Conservation (phyloP, 2,113 vertebrate species). For the Phasianus colchicus region DNA sequence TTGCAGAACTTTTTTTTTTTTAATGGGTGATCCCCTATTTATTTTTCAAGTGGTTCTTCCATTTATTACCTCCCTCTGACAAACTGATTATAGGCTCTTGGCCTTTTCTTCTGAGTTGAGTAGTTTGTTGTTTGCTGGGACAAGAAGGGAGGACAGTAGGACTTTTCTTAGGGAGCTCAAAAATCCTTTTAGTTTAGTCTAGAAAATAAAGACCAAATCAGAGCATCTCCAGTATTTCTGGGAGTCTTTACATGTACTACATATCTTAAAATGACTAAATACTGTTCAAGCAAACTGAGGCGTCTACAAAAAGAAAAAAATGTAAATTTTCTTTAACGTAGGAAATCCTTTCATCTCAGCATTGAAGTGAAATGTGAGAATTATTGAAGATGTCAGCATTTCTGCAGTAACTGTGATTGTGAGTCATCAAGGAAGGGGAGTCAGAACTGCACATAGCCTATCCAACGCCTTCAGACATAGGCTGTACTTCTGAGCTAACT, state of each 20-base stretch:
- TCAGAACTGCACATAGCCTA: background rate
- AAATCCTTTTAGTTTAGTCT: background rate
- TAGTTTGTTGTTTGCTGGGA: background rate
- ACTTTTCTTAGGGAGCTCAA: background rate
- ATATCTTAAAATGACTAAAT: background rate
- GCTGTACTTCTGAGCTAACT: background rate
- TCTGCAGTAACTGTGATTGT: background rate
- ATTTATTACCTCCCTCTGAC: background rate
- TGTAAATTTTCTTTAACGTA: background rate
- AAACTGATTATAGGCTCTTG: background rate
- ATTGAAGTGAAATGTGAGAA: background rate
- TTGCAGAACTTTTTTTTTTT: background rate
- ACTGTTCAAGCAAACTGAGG: background rate
- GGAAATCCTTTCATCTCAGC: background rate
- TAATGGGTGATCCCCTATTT: background rate
- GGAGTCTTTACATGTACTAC: background rate
- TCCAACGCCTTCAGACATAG: background rate
- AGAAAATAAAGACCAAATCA: background rate
- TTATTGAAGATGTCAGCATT: background rate
- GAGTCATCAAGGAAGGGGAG: background rate
- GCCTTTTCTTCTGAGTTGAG: background rate
- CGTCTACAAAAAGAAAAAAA: background rate
- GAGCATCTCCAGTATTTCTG: background rate
- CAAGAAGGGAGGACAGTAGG: background rate
- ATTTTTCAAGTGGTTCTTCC: background rate